phyloP scores from a whole-genome alignment of 2,113 vertebrate genomes.

The Nipponia nippon region DNA sequence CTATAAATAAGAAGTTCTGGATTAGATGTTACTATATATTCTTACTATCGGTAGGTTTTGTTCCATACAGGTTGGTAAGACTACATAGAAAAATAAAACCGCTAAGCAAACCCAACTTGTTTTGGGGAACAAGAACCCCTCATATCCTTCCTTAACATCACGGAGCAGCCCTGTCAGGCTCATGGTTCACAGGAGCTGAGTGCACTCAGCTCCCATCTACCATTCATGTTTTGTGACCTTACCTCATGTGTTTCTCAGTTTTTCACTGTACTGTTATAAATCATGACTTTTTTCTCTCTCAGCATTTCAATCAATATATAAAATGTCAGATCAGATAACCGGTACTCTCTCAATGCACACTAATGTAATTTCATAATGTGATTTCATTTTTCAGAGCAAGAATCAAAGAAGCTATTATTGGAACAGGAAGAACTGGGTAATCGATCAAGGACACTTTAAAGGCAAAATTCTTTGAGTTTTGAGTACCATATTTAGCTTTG shows the following conservation, averaged over 20 bases:
- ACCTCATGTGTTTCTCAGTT: background rate
- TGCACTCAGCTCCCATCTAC: background rate
- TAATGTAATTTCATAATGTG: slow-evolving; percentile 16
- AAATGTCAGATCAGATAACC: slow-evolving; percentile 18
- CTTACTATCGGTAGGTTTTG: background rate
- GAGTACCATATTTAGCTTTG: background rate
- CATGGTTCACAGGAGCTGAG: background rate
- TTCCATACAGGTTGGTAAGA: background rate
- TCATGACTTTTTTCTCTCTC: background rate
- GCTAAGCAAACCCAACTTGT: background rate
- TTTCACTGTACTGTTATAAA: background rate
- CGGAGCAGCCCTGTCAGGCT: background rate
- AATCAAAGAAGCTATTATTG: background rate
- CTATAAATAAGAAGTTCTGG: background rate
- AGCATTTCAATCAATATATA: slow-evolving; percentile 5
- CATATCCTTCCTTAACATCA: background rate
- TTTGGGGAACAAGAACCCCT: background rate
- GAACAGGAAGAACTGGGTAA: background rate
- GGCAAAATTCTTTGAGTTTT: background rate
- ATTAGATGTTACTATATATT: background rate
- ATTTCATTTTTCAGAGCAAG: slow-evolving; percentile 22
- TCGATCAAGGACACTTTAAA: background rate
- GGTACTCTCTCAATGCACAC: background rate
- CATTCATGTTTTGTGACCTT: background rate
- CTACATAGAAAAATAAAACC: background rate